Percentiles rank a stretch among this genome's conserved stretches.
These are phyloP conservation scores for Pinctada fucata DNA, from an alignment of 2,888 invertebrate species.

Conservation along the genomic window DNA sequence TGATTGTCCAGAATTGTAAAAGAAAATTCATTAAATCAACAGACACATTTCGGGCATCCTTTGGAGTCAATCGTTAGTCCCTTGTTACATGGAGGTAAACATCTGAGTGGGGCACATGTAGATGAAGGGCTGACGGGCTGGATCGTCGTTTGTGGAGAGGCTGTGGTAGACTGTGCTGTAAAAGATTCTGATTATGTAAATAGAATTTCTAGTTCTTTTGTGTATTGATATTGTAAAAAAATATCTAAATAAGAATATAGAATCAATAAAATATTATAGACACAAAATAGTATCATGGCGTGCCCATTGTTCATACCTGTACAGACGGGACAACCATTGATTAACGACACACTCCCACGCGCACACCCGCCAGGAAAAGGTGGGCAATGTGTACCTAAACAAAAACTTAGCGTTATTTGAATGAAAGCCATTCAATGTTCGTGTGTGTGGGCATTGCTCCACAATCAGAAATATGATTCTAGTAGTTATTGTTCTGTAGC, in stretches of 20 bases:
- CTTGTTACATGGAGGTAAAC: constrained; percentile 49
- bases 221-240: too few species aligned
- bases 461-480: too few species aligned
- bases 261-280: too few species aligned
- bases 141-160: constrained; percentile 17
- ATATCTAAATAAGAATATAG: too few species aligned
- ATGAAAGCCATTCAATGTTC: too few species aligned
- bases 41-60: constrained; percentile 46
- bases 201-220: too few species aligned
- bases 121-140: background rate
- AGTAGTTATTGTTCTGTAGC: too few species aligned
- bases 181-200: too few species aligned
- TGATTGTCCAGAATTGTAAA: too few species aligned
- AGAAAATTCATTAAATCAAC: background rate
- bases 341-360: constrained; percentile 17
- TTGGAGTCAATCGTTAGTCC: constrained; percentile 42
- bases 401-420: background rate
- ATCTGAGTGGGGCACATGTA: constrained; percentile 48
- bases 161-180: background rate
- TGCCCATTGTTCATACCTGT: constrained; percentile 9
- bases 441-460: too few species aligned
- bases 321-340: constrained; percentile 39
- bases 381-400: constrained; percentile 15
- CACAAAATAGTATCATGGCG: too few species aligned
- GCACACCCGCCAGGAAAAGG: constrained; percentile 35